Evolutionary conservation across 2,888 invertebrate genomes (phyloP).

Genomic region (Polia nebulosa): DNA sequence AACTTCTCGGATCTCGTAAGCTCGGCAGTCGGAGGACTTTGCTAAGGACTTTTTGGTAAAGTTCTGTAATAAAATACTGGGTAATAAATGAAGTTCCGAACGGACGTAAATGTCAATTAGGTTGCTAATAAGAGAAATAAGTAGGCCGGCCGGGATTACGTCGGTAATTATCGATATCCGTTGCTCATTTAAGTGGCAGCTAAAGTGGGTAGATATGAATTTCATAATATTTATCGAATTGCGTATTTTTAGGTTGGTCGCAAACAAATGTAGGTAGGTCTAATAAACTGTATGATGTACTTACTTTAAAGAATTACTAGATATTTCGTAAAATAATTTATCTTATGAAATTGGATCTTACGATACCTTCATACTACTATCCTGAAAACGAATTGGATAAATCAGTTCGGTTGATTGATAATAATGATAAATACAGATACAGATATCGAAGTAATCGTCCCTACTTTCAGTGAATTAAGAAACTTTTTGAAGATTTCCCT

Average conservation of each 20-base stretch:
- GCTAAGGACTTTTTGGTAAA: slow-evolving; percentile 65
- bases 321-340: not conserved
- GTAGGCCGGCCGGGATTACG: slow-evolving; percentile 23
- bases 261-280: not conserved
- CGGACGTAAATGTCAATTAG: slow-evolving; percentile 37
- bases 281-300: not conserved
- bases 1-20: slow-evolving; percentile 67
- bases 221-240: slow-evolving; percentile 2
- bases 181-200: slow-evolving; percentile 2
- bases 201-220: slow-evolving; percentile 13
- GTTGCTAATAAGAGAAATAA: slow-evolving; percentile 36
- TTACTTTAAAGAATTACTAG: not conserved
- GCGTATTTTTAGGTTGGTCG: not conserved
- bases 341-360: not conserved
- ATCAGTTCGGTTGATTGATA: slow-evolving; percentile 15
- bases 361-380: too few relatives aligned
- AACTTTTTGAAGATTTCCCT: slow-evolving; percentile 10
- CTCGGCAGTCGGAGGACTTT: slow-evolving; percentile 57
- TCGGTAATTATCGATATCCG: slow-evolving; percentile 30
- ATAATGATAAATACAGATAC: slow-evolving; percentile 13
- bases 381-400: slow-evolving; percentile 1
- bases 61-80: slow-evolving; percentile 61
- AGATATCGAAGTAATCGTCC: slow-evolving; percentile 11
- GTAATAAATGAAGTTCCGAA: slow-evolving; percentile 51
- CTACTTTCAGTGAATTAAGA: slow-evolving; percentile 38